Conservation (phyloP, 1,140 invertebrate genomes). For the Drosophila mayri region DNA sequence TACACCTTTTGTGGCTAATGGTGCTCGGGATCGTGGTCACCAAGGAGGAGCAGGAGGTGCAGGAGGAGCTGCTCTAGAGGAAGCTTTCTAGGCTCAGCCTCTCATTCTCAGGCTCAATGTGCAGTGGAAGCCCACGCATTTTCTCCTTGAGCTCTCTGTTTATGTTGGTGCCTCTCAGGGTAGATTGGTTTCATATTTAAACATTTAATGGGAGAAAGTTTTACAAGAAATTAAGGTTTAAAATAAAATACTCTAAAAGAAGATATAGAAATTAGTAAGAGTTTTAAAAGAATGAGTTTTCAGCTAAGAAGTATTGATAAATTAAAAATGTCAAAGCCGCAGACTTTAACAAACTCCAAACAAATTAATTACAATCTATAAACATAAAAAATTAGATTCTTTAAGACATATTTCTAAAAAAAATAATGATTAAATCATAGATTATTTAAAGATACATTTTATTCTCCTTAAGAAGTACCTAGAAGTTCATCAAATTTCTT, state of each 20-base stretch:
- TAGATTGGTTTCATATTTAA: conserved; percentile 11
- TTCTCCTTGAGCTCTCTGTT: neutral
- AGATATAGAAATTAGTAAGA: neutral
- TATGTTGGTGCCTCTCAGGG: neutral
- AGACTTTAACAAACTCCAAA: too few relatives aligned
- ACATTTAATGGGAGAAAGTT: neutral
- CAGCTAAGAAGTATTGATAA: too few relatives aligned
- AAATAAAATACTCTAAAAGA: neutral
- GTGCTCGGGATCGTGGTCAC: conserved; percentile 46
- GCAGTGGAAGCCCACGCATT: conserved; percentile 37
- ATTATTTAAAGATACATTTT: too few relatives aligned
- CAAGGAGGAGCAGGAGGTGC: conserved; percentile 1
- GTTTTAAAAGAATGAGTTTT: too few relatives aligned
- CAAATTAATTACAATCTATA: too few relatives aligned
- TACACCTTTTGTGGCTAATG: conserved; percentile 65
- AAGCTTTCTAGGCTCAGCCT: conserved; percentile 33
- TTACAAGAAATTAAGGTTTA: too few relatives aligned
- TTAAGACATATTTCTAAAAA: too few relatives aligned
- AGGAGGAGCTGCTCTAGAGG: neutral
- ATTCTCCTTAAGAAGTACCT: conserved; percentile 10
- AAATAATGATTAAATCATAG: too few relatives aligned
- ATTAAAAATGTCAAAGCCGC: too few relatives aligned
- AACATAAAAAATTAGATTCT: too few relatives aligned
- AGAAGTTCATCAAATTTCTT: conserved; percentile 1
- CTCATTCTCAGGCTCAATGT: conserved; percentile 33